These are phyloP conservation scores for Nycticorax nycticorax DNA, from an alignment of 2,113 vertebrate species.

Conservation along the genomic window DNA sequence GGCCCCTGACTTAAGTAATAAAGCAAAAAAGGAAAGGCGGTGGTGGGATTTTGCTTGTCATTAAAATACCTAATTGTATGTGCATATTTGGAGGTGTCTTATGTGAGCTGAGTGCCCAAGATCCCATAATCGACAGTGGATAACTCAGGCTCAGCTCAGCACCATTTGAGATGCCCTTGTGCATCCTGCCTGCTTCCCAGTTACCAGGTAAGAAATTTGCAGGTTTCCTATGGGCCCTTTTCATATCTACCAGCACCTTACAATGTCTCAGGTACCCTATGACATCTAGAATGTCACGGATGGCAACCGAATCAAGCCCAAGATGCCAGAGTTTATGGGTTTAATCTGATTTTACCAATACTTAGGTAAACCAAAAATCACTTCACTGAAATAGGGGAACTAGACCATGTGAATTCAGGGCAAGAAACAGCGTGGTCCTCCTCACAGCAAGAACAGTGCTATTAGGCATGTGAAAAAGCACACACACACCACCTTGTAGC, in stretches of 20 bases:
- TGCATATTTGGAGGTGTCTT: neutral
- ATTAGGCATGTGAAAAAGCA: neutral
- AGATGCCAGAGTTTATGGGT: neutral
- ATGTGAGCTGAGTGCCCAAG: neutral
- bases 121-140: neutral
- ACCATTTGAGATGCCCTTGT: neutral
- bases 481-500: neutral
- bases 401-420: neutral
- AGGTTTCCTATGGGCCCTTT: neutral
- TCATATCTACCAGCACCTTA: neutral
- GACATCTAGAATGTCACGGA: neutral
- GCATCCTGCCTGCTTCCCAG: neutral
- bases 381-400: neutral
- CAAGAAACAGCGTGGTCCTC: neutral
- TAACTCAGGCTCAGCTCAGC: neutral
- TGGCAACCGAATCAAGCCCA: neutral
- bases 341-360: neutral
- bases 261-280: neutral
- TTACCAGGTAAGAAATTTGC: neutral
- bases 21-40: neutral
- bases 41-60: neutral
- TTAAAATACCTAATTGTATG: neutral
- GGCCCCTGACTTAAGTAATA: neutral
- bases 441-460: neutral
- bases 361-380: neutral